Evolutionary conservation across 2,113 vertebrate genomes (phyloP), one percentile per base, ranked within the genome.

Genomic region (Pelobates fuscus): DNA sequence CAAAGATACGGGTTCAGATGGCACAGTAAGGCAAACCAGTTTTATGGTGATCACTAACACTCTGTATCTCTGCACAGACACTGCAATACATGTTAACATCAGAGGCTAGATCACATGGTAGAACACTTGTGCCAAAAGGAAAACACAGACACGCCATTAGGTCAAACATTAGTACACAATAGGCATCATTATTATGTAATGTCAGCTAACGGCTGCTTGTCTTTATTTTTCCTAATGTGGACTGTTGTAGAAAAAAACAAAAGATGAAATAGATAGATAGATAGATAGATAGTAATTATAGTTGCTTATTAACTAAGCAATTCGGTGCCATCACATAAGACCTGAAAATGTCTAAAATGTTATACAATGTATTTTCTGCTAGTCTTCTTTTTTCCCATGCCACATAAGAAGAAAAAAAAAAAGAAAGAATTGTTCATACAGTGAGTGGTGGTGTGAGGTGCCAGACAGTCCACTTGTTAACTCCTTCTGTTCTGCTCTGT

Each of bases 51-150:
- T 79, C 24, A 44, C 79, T 70, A 49, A 0, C 1, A 62, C 66
- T 18, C 20, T 44, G 43, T 32, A 61, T 71, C 20, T 25, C 37
- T 26, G 14, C 77, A 81, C 49, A 83, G 82, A 75, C 17, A 11
- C 8, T 23, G 41, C 80, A 83, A 85, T 77, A 81, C 81, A 87
- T 65, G 85, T 87, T 78, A 85, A 81, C 79, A 55, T 81, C 57
- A 58, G 37, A 80, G 8, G 14, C 37, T 27, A 65, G 67, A 66
- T 58, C 10, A 54, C 17, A 18, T 70, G 75, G 71, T 46, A 65
- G 0, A 20, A n/a, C 2, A 11, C 4, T 10, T 26, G 29, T 74
- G 71, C 71, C 71, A 74, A 52, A 15, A 74, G 46, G 14, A 74
- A 74, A 74, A 74, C 49, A 74, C 20, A 74, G 32, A 17, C 60